A percentile compares a stretch with the other conserved stretches of the same genome.
These are phyloP conservation scores for Enteromius anoplus DNA, from an alignment of 2,797 vertebrate genomes.

Conservation along the genomic window DNA sequence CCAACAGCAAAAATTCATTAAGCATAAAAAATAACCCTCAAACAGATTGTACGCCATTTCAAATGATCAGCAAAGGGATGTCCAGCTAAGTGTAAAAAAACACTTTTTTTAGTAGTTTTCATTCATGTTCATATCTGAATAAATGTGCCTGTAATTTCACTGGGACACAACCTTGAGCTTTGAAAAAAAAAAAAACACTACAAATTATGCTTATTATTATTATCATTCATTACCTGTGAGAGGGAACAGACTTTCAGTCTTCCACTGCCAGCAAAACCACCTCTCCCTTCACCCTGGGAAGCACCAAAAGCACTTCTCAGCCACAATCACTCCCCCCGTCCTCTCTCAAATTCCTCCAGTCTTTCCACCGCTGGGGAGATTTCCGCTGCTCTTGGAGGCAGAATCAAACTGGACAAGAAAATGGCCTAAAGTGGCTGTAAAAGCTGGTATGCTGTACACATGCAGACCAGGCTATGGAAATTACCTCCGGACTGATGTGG, in stretches of 20 bases:
- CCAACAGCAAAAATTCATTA: neutral
- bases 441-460: conserved; percentile 57
- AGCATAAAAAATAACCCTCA: neutral
- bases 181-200: no score
- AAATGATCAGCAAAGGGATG: neutral
- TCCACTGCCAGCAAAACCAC: conserved; percentile 28
- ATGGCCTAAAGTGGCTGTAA: conserved; percentile 63
- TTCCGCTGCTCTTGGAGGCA: conserved; percentile 46
- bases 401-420: conserved; percentile 63
- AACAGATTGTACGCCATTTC: neutral
- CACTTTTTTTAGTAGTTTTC: neutral
- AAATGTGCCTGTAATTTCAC: neutral
- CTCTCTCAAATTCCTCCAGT: conserved; percentile 19
- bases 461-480: conserved; percentile 52
- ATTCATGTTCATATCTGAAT: conserved; percentile 6
- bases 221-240: conserved; percentile 10
- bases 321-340: conserved; percentile 1
- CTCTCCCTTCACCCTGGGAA: conserved; percentile 28
- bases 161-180: neutral
- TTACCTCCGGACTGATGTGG: conserved; percentile 46
- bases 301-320: conserved; percentile 34
- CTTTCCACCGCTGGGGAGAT: conserved; percentile 43
- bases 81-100: neutral
- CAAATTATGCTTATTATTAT: conserved; percentile 26
- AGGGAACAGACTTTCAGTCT: conserved; percentile 12